Evolutionary conservation across 2,113 vertebrate species (phyloP).

Genomic region (Pristiophorus japonicus): DNA sequence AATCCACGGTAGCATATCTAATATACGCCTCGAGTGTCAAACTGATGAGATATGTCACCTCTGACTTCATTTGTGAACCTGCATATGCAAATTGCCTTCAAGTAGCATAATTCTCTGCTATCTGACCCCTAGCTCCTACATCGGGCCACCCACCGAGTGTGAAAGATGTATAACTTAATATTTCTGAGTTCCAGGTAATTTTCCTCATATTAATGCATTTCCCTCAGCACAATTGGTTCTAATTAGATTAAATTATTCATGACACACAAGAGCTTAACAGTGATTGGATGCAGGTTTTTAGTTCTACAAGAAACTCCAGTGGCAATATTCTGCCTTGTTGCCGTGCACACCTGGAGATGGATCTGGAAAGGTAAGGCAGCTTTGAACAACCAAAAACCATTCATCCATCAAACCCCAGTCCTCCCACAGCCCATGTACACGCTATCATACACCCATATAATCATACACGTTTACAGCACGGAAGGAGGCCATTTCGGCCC

Average conservation of each 20-base stretch:
- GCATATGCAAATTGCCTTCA: not conserved
- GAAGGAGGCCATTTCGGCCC: no score
- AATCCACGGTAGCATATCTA: not conserved
- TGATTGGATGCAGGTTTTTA: not conserved
- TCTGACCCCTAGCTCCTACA: not conserved
- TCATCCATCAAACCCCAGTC: not conserved
- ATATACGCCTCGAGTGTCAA: not conserved
- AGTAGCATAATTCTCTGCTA: not conserved
- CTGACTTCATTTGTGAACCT: conserved; percentile 14
- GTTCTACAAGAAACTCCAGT: not conserved
- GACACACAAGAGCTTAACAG: not conserved
- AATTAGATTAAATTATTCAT: not conserved
- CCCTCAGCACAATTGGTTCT: not conserved
- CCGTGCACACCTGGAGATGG: not conserved
- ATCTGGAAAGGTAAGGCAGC: not conserved
- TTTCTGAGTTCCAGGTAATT: not conserved
- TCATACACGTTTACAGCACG: no score
- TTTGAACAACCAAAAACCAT: not conserved
- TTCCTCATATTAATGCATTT: not conserved
- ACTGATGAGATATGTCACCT: not conserved
- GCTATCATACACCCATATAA: no score
- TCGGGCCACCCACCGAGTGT: not conserved
- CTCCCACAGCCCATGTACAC: not conserved
- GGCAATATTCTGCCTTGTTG: not conserved
- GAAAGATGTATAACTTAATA: conserved; percentile 6